Evolutionary conservation across 2,797 vertebrate species (phyloP), one percentile per base, ranked within the genome.

Genomic region (Darevskia nairensis): DNA sequence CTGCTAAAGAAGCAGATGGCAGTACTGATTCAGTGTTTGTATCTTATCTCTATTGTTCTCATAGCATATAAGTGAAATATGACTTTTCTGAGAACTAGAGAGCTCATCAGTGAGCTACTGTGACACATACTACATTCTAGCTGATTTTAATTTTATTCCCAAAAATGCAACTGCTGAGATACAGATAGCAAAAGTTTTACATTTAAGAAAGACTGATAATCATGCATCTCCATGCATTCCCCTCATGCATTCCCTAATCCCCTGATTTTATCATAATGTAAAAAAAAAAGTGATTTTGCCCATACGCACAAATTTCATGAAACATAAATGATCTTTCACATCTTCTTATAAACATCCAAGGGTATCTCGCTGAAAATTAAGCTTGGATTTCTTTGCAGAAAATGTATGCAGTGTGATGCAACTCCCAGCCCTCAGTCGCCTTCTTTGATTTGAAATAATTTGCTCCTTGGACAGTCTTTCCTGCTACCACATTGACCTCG

Each of bases 1-100:
- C 3, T 91, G 91, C 86, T 86, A 89, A 93, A 35, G 1, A 90
- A 85, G 81, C 55, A 89, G 80, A 46, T 0, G 17, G 89, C 21
- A 84, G 3, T 90, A 85, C 3, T 90, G 91, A 89, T 81, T 39
- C 69, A 79, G 80, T 87, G n/a, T 59, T 86, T 90, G 85, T 91
- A 85, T 86, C 88, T 75, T 61, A 91, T 25, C 32, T 44, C 29
- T 87, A 92, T 91, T 89, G 4, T 85, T 66, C 61, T 82, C 79
- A 68, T 29, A 41, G 75, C 93, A 92, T 8, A 23, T 61, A 44
- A 92, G 74, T 92, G 75, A 92, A 93, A 89, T 55, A 88, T 19
- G 88, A 84, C 87, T 93, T 90, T 80, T 92, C 77, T 75, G 50
- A 84, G 92, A 85, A 59, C 69, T 86, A 90, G 82, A 86, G 78